These are phyloP conservation scores for Labeo rohita DNA, from an alignment of 2,113 vertebrate genomes.

Conservation along the genomic window DNA sequence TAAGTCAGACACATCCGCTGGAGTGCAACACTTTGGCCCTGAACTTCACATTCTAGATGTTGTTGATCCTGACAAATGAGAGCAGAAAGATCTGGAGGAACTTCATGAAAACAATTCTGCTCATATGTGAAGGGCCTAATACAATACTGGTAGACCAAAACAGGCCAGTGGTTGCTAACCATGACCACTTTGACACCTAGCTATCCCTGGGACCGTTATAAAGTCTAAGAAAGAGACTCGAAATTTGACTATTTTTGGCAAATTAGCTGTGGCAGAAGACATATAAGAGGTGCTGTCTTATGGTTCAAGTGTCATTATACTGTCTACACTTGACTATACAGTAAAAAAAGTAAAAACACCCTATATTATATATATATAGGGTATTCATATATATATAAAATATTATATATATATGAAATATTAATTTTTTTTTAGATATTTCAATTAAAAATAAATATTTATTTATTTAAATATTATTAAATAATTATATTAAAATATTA, in stretches of 20 bases:
- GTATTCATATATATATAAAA: no score
- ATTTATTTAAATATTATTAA: no score
- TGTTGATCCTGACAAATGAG: background rate
- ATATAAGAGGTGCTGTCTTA: background rate
- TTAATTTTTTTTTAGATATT: no score
- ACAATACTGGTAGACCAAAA: background rate
- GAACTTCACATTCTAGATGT: constrained; percentile 3
- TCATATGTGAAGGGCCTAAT: background rate
- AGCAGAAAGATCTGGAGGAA: background rate
- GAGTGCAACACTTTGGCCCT: background rate
- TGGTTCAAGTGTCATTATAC: background rate
- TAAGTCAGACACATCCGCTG: constrained; percentile 38
- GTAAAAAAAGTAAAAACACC: no score
- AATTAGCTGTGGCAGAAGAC: no score
- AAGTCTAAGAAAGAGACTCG: background rate
- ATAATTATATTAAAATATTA: no score
- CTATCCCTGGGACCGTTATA: background rate
- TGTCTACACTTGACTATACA: background rate
- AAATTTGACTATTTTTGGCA: background rate
- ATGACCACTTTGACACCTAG: background rate
- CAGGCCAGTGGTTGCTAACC: background rate
- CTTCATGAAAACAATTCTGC: background rate
- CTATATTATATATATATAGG: no score
- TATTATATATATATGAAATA: no score
- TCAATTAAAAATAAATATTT: no score